A percentile compares a stretch with the other conserved stretches of the same genome.
Evolutionary conservation across 2,797 vertebrate species (phyloP).

Genomic region (Falco berigora): DNA sequence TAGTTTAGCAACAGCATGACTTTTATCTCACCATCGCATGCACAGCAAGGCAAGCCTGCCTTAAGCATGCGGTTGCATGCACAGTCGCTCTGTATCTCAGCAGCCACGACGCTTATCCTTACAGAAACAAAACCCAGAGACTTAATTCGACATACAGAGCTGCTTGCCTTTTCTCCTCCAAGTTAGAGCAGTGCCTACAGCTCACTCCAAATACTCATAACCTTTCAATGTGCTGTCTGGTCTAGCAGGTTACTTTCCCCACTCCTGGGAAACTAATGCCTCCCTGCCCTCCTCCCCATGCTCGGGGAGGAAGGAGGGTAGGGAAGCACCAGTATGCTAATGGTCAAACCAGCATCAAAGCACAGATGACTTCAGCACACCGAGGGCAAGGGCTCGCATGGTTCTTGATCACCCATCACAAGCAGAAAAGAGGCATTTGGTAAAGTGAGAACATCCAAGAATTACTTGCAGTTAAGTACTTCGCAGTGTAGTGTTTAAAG

Average conservation of each 20-base stretch:
- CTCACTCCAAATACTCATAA: background rate
- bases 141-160: background rate
- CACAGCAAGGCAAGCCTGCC: background rate
- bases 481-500: background rate
- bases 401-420: background rate
- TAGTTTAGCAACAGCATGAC: background rate
- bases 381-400: background rate
- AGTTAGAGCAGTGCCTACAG: background rate
- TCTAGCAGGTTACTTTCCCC: background rate
- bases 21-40: background rate
- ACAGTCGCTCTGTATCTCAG: background rate
- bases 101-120: background rate
- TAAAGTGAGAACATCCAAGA: background rate
- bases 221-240: background rate
- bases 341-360: background rate
- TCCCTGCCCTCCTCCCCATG: background rate
- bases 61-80: background rate
- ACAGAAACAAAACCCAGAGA: background rate
- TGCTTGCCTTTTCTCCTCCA: background rate
- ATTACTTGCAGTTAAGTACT: background rate
- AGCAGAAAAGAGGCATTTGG: background rate
- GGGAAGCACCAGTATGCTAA: background rate
- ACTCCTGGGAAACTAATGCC: background rate
- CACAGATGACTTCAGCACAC: background rate
- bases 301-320: background rate